Conservation (phyloP, 2,888 invertebrate genomes). For the Parnassius apollo region DNA sequence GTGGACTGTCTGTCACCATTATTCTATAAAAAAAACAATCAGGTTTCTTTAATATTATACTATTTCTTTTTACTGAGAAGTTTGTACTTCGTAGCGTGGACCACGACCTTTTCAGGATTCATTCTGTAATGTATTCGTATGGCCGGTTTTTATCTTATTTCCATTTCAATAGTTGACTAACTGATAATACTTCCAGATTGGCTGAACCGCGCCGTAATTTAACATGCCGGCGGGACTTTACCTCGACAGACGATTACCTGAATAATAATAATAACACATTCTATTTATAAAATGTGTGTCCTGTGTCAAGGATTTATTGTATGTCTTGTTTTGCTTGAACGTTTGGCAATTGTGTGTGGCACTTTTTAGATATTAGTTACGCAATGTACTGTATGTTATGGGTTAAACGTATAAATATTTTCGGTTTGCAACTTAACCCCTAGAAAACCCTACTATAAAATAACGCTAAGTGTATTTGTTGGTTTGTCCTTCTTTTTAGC, state of each 20-base stretch:
- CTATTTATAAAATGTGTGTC: conserved; percentile 1
- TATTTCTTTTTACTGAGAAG: too few relatives aligned
- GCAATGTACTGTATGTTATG: too few relatives aligned
- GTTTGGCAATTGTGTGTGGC: neutral
- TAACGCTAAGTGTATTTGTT: too few relatives aligned
- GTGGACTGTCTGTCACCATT: too few relatives aligned
- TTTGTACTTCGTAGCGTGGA: too few relatives aligned
- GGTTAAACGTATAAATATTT: too few relatives aligned
- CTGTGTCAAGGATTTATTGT: neutral
- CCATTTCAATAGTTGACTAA: conserved; percentile 7
- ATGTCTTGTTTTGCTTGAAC: neutral
- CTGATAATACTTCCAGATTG: conserved; percentile 20
- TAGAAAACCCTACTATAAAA: too few relatives aligned
- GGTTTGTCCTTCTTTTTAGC: too few relatives aligned
- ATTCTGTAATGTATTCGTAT: neutral
- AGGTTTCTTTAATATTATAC: too few relatives aligned
- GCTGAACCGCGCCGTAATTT: conserved; percentile 6
- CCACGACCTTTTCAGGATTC: too few relatives aligned
- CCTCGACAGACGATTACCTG: neutral
- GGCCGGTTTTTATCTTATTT: conserved; percentile 4
- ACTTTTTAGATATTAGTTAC: neutral
- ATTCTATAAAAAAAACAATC: too few relatives aligned
- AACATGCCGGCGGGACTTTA: conserved; percentile 14
- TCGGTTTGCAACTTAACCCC: too few relatives aligned
- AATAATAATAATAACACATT: neutral